phyloP scores from a whole-genome alignment of 2,888 invertebrate species.

The Metellina segmentata region DNA sequence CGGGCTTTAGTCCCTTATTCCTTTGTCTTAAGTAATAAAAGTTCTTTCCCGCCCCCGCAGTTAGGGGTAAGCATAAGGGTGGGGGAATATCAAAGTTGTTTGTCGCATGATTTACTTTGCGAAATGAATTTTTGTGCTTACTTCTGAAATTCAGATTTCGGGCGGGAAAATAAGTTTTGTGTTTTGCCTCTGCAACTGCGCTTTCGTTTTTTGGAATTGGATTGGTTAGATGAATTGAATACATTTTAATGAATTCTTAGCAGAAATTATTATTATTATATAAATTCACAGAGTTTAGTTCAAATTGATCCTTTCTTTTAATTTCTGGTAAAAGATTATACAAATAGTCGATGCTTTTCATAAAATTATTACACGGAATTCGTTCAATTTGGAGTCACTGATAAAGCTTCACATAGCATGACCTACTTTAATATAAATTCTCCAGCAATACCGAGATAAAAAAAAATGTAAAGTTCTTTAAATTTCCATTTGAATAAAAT shows the following conservation, averaged over 20 bases:
- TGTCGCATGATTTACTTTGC: slow-evolving; percentile 69
- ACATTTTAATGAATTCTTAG: not conserved
- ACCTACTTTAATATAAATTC: too few relatives aligned
- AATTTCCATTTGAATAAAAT: too few relatives aligned
- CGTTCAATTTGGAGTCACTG: too few relatives aligned
- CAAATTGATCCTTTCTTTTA: too few relatives aligned
- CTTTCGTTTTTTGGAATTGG: not conserved
- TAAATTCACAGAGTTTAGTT: too few relatives aligned
- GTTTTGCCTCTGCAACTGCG: not conserved
- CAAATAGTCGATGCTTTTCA: too few relatives aligned
- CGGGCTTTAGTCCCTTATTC: slow-evolving; percentile 52
- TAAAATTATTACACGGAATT: too few relatives aligned
- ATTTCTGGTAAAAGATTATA: too few relatives aligned
- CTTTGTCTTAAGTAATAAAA: slow-evolving; percentile 74
- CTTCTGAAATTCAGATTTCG: not conserved
- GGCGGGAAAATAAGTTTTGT: not conserved
- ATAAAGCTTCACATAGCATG: too few relatives aligned
- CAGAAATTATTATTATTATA: too few relatives aligned
- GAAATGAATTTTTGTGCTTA: slow-evolving; percentile 59
- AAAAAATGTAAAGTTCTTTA: too few relatives aligned
- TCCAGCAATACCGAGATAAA: too few relatives aligned
- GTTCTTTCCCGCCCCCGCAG: slow-evolving; percentile 11
- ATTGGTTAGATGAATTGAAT: not conserved
- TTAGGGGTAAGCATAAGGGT: not conserved
- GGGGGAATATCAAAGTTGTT: slow-evolving; percentile 47